Base-by-base conservation (phyloP, 2,888 invertebrate genomes). In the Pediacus dermestoides region DNA sequence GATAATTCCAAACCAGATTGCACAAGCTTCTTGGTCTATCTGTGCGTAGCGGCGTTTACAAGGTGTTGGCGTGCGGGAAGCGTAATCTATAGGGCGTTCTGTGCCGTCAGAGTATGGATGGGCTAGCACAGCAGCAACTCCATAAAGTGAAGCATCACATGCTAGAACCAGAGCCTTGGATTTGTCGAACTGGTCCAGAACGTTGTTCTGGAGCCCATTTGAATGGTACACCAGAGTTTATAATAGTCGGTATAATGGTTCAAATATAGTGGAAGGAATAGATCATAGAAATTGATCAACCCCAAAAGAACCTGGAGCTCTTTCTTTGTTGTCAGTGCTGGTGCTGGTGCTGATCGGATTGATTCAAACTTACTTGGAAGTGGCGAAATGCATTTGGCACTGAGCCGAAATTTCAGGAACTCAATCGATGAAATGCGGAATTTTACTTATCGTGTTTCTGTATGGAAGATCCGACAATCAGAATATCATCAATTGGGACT, bases 401-500 rank as follows among this genome's bases (percentile, higher is more conserved):
- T 6, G 4, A 18, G 6, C 8, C 8, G 18, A 18, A 18, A 18
- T 8, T 8, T 8, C 18, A 18, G 8, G 8, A 18, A 18, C 8
- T 18, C 18, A 6, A 18, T 6, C 4, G 18, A 18, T 8, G 18
- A 6, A 4, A 18, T 8, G 8, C 18, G 18, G 18, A 18, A 18
- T 18, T 18, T 18, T 4, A 4, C 4, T 8, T 18, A 26, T 26
- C 2, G 7, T 21, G 33, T 2, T 14, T 10, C 22, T 22, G 18
- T 2, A 11, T 7, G 12, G 16, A 18, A 12, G 6, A 2, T 11
- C 21, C 33, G 6, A 11, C 22, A 27, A 22, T n/a, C 12, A 33
- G 15, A 18, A 34, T 34, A 15, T 34, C 35, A 13, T 34, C 35
- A 4, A 34, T 6, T 6, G 12, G 22, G 15, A 18, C 14, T 10